Evolutionary conservation across 1,140 invertebrate species (phyloP), one percentile per base, ranked within the genome.

Genomic region (Lordiphosa stackelbergi): DNA sequence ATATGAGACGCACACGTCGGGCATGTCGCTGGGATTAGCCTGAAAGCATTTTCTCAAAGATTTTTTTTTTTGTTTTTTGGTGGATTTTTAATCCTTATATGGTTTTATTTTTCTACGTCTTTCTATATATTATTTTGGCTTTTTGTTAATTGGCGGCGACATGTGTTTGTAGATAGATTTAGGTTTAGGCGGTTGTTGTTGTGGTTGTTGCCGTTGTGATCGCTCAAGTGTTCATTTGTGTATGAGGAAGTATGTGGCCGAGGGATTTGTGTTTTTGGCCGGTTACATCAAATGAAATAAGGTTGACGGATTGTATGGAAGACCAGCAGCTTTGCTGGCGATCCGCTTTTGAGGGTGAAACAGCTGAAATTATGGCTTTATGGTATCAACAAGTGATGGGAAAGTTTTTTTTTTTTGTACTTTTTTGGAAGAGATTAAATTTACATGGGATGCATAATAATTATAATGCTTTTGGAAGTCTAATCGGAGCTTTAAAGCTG

Each of bases 91-190:
- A 81, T 83, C 78, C 77, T 77, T 81, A 65, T 59, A 60, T 59
- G 40, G 40, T 45, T 53, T 66, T 41, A 60, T 54, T 75, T 62
- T 11, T 64, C 19, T 19, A 19, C 19, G 19, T 83, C 71, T 75
- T 60, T 72, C 53, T 54, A 66, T 51, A 83, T 77, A 52, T 81
- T 79, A 68, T 83, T 72, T 83, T 61, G 62, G 64, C 56, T 83
- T 65, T 77, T 60, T 69, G 78, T 81, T 81, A 81, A 81, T 81
- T 81, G 78, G 77, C 77, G 77, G 77, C 72, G 72, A 81, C 77
- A 81, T 81, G 72, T 81, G 77, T 68, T 81, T 77, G 75, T 55
- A 78, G 69, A 69, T 70, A 56, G 46, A 16, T 12, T 53, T 61
- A 66, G 57, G 54, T 55, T 48, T 48, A 22, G 13, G 40, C 42